A percentile compares a stretch with the other conserved stretches of the same genome.
Evolutionary conservation across 2,797 vertebrate species (phyloP).

Genomic region (Myiotriccus ornatus): DNA sequence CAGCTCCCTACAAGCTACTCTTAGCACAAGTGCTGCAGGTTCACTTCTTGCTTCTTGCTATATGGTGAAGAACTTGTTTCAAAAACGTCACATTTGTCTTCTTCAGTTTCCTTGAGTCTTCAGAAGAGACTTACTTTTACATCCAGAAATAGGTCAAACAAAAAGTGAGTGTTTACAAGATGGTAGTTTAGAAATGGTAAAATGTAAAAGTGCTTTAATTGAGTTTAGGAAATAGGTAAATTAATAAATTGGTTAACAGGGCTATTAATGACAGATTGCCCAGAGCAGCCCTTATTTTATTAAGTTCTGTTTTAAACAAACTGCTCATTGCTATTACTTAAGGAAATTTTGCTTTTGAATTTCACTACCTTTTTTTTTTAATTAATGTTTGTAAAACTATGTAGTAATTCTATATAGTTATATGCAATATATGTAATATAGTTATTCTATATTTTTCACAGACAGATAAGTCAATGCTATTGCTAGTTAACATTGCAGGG

Average conservation of each 20-base stretch:
- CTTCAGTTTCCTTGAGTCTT: background rate
- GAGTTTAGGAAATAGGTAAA: background rate
- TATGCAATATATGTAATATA: background rate
- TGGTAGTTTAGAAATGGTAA: background rate
- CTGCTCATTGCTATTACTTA: background rate
- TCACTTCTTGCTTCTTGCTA: background rate
- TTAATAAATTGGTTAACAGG: background rate
- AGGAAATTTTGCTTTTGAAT: background rate
- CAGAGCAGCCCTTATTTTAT: background rate
- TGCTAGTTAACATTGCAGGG: background rate
- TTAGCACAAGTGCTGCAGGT: background rate
- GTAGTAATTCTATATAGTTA: no score
- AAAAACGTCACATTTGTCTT: background rate
- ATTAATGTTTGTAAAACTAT: background rate
- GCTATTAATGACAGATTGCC: background rate
- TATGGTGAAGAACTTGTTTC: background rate
- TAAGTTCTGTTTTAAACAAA: background rate
- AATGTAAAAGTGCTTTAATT: background rate
- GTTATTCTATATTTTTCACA: background rate
- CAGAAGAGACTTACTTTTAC: background rate
- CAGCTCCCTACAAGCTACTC: background rate
- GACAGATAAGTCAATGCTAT: background rate
- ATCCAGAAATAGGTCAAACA: background rate
- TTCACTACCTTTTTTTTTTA: background rate
- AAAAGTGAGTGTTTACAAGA: background rate